phyloP scores from a whole-genome alignment of 2,113 vertebrate species.

The Scolopax mira region DNA sequence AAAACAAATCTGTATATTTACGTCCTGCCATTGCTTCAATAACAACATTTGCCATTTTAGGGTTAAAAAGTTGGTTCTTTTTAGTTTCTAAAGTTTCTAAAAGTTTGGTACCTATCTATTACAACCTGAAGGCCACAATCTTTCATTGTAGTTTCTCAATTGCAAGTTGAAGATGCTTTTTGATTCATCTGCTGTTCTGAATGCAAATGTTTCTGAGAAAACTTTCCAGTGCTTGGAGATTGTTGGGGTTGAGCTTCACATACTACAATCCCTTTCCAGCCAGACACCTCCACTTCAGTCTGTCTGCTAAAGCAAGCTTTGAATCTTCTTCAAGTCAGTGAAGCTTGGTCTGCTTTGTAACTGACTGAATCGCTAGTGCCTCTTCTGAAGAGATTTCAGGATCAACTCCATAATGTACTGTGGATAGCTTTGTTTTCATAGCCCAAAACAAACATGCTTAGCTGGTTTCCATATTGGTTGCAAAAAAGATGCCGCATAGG shows the following conservation, averaged over 20 bases:
- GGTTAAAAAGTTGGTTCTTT: background rate
- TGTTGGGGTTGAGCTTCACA: background rate
- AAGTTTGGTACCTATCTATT: background rate
- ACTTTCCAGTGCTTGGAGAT: background rate
- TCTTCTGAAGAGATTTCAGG: background rate
- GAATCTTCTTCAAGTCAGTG: background rate
- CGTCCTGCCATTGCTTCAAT: background rate
- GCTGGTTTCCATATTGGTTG: background rate
- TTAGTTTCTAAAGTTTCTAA: too few species aligned
- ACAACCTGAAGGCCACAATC: background rate
- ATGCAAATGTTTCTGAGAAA: background rate
- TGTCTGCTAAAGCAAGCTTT: background rate
- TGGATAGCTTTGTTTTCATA: background rate
- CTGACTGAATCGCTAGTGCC: background rate
- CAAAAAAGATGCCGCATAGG: background rate
- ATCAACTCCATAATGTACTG: accelerated
- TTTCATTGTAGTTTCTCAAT: background rate
- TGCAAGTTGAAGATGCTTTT: background rate
- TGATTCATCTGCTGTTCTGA: background rate
- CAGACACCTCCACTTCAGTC: background rate
- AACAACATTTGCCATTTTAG: background rate
- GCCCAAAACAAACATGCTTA: background rate
- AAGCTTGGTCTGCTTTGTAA: background rate
- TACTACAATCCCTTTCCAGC: background rate
- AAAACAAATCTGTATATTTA: background rate